Base-by-base conservation (phyloP, 2,888 invertebrate genomes). In the Aspidiotus destructor region DNA sequence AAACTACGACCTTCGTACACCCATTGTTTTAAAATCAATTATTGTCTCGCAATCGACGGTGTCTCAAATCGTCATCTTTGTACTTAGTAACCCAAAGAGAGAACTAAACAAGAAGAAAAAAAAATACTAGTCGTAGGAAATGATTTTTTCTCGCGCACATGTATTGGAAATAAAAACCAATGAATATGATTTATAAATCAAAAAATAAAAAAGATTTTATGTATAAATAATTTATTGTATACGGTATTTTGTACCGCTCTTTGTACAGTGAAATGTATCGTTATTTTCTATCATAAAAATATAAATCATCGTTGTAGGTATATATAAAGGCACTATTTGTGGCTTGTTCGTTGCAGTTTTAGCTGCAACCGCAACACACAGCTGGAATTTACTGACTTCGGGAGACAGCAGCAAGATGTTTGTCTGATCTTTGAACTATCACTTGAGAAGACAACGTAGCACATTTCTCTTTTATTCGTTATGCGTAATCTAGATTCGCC, bases 271-370 rank as follows among this genome's bases (percentile, higher is more conserved):
- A 28, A 28, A 28, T 28, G 28, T 48, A 48, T 48, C 48, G 48
- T 11, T 48, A 13, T 48, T 48, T n/a, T 48, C 11, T 48, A 48
- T 48, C 48, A 48, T 48, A 48, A 48, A 48, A 48, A 48, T 48
- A 48, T 48, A 48, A 48, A 48, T 48, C 48, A 48, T 48, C 48
- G 48, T 48, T n/a, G 48, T 48, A 48, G 48, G 48, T 48, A 48
- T n/a, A 48, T n/a, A 11, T 48, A 13, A n/a, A 13, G n/a, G 48
- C 28, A 28, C n/a, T 48, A 6, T n/a, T 48, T 48, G 48, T 48
- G 10, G n/a, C 48, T 48, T n/a, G 48, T 48, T 48, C 48, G 48
- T 48, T 48, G 10, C 48, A 13, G 48, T 48, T 48, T 13, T 48
- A 48, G 11, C 11, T 13, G 48, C n/a, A 48, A 48, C n/a, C 3